Conservation (phyloP, 2,113 vertebrate species). For the Cheilinus undulatus region DNA sequence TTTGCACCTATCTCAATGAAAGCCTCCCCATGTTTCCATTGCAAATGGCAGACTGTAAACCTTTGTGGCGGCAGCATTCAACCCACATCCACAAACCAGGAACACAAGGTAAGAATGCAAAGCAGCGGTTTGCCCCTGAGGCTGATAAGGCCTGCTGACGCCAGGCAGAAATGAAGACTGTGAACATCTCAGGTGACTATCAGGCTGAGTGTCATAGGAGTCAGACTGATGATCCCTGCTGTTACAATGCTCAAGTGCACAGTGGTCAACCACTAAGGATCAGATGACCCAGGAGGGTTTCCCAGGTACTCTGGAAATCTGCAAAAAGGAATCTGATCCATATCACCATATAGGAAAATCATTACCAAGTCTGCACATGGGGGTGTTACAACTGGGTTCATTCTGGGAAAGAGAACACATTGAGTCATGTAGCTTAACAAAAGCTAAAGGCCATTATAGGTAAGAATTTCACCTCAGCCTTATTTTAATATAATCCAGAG, state of each 20-base stretch:
- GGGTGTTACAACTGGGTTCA: no score
- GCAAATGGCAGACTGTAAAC: not conserved
- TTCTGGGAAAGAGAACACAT: no score
- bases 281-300: not conserved
- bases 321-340: not conserved
- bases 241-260: not conserved
- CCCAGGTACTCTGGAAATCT: not conserved
- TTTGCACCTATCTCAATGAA: not conserved
- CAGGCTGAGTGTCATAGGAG: not conserved
- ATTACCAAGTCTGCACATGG: not conserved
- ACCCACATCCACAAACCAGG: constrained; percentile 13
- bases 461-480: no score
- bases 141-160: constrained; percentile 29
- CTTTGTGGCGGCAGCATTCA: not conserved
- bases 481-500: no score
- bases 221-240: not conserved
- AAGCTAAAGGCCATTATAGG: no score
- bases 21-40: constrained; percentile 3
- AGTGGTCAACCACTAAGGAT: constrained; percentile 2
- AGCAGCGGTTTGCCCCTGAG: constrained; percentile 11
- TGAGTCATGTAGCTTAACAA: no score
- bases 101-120: constrained; percentile 43
- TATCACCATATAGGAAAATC: not conserved
- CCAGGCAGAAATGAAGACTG: not conserved
- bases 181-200: constrained; percentile 10